These are phyloP conservation scores for Ahaetulla prasina DNA, from an alignment of 2,113 vertebrate genomes.

Conservation along the genomic window DNA sequence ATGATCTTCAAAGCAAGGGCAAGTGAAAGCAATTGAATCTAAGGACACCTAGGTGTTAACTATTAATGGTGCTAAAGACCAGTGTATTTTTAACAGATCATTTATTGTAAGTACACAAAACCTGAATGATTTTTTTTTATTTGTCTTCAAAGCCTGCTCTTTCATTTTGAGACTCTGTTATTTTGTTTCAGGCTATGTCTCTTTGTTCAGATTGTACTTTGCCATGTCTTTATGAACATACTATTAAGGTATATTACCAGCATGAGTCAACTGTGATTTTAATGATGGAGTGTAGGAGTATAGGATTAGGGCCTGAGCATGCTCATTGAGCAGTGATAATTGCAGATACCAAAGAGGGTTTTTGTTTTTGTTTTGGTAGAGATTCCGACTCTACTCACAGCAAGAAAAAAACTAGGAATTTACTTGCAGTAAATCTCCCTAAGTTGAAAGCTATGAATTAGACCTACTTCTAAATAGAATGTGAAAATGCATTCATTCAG, in stretches of 20 bases:
- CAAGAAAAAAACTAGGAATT: conserved; percentile 65
- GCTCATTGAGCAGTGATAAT: conserved; percentile 49
- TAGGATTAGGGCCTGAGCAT: conserved; percentile 5
- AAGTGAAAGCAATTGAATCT: conserved; percentile 26
- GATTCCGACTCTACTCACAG: conserved; percentile 64
- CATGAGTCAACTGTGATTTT: conserved; percentile 42
- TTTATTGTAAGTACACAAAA: conserved; percentile 15
- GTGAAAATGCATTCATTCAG: conserved; percentile 46
- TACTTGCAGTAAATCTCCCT: conserved; percentile 59
- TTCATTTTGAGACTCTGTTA: conserved; percentile 34
- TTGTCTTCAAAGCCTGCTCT: conserved; percentile 28
- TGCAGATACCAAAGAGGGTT: conserved; percentile 44
- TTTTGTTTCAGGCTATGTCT: conserved; percentile 27
- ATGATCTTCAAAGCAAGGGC: conserved; percentile 54
- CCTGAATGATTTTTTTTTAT: conserved; percentile 14
- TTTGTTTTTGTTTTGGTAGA: conserved; percentile 30
- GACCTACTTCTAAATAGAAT: conserved; percentile 64
- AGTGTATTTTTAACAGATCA: conserved; percentile 16
- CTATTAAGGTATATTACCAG: conserved; percentile 51
- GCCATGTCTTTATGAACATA: conserved; percentile 59
- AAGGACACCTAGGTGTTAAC: conserved; percentile 28
- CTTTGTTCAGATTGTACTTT: conserved; percentile 53
- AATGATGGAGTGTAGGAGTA: background rate
- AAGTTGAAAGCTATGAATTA: conserved; percentile 70
- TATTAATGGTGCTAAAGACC: conserved; percentile 20